Base-by-base conservation (phyloP, 2,797 vertebrate species). In the Halcyon chelicuti region DNA sequence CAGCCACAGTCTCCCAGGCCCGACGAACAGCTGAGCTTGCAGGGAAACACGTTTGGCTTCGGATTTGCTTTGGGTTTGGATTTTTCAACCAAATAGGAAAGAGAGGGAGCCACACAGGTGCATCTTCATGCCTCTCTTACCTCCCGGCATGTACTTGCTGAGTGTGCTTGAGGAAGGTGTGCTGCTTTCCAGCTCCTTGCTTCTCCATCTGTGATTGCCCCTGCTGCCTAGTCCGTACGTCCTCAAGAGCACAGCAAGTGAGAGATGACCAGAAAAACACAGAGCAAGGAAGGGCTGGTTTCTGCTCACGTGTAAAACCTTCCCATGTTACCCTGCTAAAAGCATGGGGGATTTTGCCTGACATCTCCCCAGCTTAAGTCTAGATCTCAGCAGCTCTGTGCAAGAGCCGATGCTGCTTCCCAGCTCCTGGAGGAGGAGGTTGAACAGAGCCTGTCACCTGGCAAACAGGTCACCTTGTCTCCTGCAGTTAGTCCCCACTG, bases 211-310 rank as follows among this genome's bases (percentile, higher is more conserved):
- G 15, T 51, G 49, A 47, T 47, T 55, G 49, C 17, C 51, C 28
- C 51, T 51, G 13, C 7, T 72, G 10, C 35, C 16, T 40, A 15
- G 10, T 22, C 52, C 58, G 46, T n/a, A 8, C 33, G 28, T 10
- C 39, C 31, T 40, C 54, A 49, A 72, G 12, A 61, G 40, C 12
- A n/a, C 40, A 94, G 58, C 6, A 5, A 33, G 21, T 40, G 37
- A 51, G 23, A 86, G 29, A 26, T 39, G 7, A 12, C 5, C 35
- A 65, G 20, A 9, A 71, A 49, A 80, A 39, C n/a, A 2, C 1
- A 1, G 26, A 37, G 3, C 5, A 23, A 29, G 23, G n/a, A 47
- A 49, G 16, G 26, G 0, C 10, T 21, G 17, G 4, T 18, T 81
- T 52, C 61, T 77, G 26, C 18, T 87, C 9, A 0, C 1, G 1